These are phyloP conservation scores for Ptyas mucosa DNA, from an alignment of 2,113 vertebrate species.

Conservation along the genomic window DNA sequence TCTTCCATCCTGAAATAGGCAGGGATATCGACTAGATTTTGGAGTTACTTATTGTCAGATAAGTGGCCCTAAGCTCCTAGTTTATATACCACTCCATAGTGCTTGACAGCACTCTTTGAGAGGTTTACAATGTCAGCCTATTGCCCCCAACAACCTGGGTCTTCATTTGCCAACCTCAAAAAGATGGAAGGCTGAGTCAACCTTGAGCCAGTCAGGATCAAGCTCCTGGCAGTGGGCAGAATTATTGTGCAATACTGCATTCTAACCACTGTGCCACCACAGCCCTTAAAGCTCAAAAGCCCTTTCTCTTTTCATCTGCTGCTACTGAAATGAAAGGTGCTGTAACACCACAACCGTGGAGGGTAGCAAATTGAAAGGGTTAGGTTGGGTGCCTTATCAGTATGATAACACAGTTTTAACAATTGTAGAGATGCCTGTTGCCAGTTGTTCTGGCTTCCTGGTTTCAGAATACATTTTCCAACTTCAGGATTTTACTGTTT, in stretches of 20 bases:
- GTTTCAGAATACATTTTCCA: background rate
- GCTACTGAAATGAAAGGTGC: background rate
- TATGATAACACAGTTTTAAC: background rate
- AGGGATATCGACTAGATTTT: background rate
- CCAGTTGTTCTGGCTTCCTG: constrained; percentile 8
- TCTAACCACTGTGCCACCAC: background rate
- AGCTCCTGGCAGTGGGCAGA: background rate
- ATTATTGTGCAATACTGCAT: background rate
- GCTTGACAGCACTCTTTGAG: background rate
- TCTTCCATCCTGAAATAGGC: background rate
- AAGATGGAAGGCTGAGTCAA: background rate
- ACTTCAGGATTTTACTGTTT: background rate
- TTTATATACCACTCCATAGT: background rate
- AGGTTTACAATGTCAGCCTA: background rate
- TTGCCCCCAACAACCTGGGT: background rate
- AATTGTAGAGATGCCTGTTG: background rate
- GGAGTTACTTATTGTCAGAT: background rate
- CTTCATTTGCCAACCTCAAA: background rate
- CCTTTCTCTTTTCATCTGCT: background rate
- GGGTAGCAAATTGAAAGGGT: background rate
- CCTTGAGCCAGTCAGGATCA: background rate
- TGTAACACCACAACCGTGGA: background rate
- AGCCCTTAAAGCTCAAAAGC: background rate
- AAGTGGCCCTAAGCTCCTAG: fast-evolving
- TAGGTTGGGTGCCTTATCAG: background rate